Base-by-base conservation (phyloP, 2,797 vertebrate species). In the Acrossocheilus wenchowensis region DNA sequence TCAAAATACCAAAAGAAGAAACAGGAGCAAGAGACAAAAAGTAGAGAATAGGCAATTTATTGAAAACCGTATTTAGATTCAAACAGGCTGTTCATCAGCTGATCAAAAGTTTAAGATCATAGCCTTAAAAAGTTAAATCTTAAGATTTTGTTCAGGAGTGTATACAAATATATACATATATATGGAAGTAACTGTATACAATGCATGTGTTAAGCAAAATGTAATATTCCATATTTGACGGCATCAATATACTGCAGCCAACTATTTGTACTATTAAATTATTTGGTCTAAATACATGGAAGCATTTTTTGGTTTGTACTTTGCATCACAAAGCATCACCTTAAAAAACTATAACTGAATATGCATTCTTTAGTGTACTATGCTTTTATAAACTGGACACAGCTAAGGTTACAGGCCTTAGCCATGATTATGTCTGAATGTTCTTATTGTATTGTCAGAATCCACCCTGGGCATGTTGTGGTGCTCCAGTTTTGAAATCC, bases 401-500 rank as follows among this genome's bases (percentile, higher is more conserved):
- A 78, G 26, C 9, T 14, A 6, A 12, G 6, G 30, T 68, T 81
- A 3, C 60, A 11, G 41, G n/a, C 41, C 41, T 26, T 30, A 43
- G n/a, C 34, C 26, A 39, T 10, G 23, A 26, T 80, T 66, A 34
- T 48, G 17, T 26, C n/a, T 26, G 23, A 62, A 26, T 82, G 41
- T 81, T 48, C 30, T 66, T 66, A 66, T 66, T 66, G 62, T 43
- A 50, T 78, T 19, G 39, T 77, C 57, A 26, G 34, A 81, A 81
- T 81, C 30, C 62, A 9, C 17, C 26, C 26, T 7, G 9, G 26
- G 60, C 66, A 71, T 68, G 81, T 93, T 94, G 91, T 90, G 90
- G 83, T 75, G 39, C 87, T 83, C 85, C 89, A 90, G 90, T 91
- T 92, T 93, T 94, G 91, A 92, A 92, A 95, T 83, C 79, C 94